These are phyloP conservation scores for Leptinotarsa lineolata DNA, from an alignment of 1,140 invertebrate genomes.

Conservation along the genomic window DNA sequence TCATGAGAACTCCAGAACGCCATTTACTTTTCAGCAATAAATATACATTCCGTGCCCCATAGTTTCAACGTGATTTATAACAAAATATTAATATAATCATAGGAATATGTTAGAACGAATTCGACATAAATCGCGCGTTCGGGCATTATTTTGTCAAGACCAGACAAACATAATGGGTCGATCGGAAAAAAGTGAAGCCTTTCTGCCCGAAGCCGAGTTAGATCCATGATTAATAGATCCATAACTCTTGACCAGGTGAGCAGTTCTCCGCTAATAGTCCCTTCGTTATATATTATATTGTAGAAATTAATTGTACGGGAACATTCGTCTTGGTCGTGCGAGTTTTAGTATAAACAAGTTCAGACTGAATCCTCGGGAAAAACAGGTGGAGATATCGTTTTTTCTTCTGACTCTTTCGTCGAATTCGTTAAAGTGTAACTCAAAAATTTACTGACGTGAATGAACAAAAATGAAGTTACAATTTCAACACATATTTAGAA, in stretches of 20 bases:
- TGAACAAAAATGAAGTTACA: too few relatives aligned
- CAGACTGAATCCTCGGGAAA: conserved; percentile 11
- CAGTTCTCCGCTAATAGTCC: conserved; percentile 39
- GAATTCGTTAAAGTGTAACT: too few relatives aligned
- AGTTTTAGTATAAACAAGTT: conserved; percentile 45
- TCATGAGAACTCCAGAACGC: not conserved
- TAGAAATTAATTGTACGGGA: conserved; percentile 46
- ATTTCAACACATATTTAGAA: too few relatives aligned
- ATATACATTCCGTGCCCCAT: not conserved
- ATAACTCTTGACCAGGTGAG: conserved; percentile 48
- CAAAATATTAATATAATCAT: conserved; percentile 26
- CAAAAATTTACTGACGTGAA: too few relatives aligned
- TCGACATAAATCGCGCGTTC: conserved; percentile 41
- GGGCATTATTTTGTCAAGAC: conserved; percentile 50
- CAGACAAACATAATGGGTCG: conserved; percentile 49
- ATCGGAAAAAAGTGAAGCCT: conserved; percentile 34
- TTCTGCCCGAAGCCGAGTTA: conserved; percentile 36
- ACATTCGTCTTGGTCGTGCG: conserved; percentile 42
- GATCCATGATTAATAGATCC: conserved; percentile 49
- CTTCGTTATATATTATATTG: conserved; percentile 45
- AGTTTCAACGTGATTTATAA: conserved; percentile 14
- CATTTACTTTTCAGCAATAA: not conserved
- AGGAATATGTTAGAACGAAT: conserved; percentile 23
- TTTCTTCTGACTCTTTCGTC: too few relatives aligned
- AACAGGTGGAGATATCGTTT: too few relatives aligned